Evolutionary conservation across 2,797 vertebrate genomes (phyloP).

Genomic region (Mergus octosetaceus): DNA sequence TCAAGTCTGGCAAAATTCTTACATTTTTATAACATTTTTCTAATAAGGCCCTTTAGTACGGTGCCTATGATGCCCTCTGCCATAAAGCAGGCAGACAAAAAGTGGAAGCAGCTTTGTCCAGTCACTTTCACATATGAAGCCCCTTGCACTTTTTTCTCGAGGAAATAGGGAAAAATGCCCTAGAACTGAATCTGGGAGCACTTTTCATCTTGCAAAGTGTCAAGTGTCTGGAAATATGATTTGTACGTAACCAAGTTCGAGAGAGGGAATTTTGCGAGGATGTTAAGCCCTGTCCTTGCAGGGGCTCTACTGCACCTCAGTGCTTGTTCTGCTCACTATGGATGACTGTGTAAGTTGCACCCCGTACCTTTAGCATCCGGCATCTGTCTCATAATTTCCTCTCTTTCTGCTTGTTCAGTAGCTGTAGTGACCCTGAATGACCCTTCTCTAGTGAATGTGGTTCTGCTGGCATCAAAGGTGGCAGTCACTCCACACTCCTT

Average conservation of each 20-base stretch:
- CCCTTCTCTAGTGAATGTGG: conserved; percentile 97
- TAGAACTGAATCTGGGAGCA: neutral
- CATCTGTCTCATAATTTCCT: conserved; percentile 95
- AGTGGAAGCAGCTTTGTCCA: neutral
- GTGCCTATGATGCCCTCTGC: neutral
- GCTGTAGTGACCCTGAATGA: conserved; percentile 97
- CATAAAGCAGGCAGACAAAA: neutral
- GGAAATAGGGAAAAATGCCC: neutral
- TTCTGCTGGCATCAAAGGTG: conserved; percentile 97
- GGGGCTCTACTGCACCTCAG: neutral
- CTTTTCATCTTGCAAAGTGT: neutral
- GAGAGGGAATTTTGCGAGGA: neutral
- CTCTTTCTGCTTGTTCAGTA: conserved; percentile 95
- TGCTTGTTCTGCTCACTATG: neutral
- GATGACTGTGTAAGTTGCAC: neutral
- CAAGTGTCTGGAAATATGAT: neutral
- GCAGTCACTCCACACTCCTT: conserved; percentile 99
- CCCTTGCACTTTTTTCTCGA: neutral
- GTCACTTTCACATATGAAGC: neutral
- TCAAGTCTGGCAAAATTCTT: neutral
- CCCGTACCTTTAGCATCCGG: conserved; percentile 87
- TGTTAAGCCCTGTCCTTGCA: neutral
- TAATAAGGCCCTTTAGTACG: neutral
- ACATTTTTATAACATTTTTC: neutral
- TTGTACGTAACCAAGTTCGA: neutral